phyloP scores from a whole-genome alignment of 2,888 invertebrate genomes.

The Phortica okadai region DNA sequence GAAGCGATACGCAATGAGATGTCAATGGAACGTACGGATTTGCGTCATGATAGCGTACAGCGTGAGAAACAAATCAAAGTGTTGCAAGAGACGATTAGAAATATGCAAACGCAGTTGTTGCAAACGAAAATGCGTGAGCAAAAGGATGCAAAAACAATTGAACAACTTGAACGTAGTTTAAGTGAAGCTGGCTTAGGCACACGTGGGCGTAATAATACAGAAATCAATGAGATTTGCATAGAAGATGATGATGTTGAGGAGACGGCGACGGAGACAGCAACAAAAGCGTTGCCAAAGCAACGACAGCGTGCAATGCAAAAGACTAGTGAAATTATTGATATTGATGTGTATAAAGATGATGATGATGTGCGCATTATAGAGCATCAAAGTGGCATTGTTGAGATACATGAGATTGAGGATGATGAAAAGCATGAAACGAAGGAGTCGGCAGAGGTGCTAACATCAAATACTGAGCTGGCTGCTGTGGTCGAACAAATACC shows the following conservation, averaged over 20 bases:
- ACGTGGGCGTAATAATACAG: conserved; percentile 66
- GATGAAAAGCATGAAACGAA: conserved; percentile 9
- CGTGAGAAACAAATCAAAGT: conserved; percentile 90
- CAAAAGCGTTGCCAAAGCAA: neutral
- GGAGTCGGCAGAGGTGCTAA: neutral
- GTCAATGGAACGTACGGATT: conserved; percentile 89
- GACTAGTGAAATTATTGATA: conserved; percentile 62
- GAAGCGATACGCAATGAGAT: conserved; percentile 97
- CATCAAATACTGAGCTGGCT: neutral
- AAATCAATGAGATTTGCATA: conserved; percentile 52
- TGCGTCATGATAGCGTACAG: conserved; percentile 86
- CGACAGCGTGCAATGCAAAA: neutral
- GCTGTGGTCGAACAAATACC: neutral
- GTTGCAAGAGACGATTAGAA: conserved; percentile 76
- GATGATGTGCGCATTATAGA: conserved; percentile 71
- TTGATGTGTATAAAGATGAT: conserved; percentile 65
- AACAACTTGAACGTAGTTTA: conserved; percentile 73
- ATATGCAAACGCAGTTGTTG: conserved; percentile 75
- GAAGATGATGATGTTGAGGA: conserved; percentile 43
- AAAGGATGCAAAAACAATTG: conserved; percentile 71
- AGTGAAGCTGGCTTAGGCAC: conserved; percentile 75
- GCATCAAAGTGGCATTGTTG: conserved; percentile 61
- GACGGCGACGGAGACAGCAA: conserved; percentile 38
- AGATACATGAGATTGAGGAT: conserved; percentile 56
- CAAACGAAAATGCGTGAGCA: conserved; percentile 75